Conservation (phyloP, 2,888 invertebrate species). For the Noctua comes region DNA sequence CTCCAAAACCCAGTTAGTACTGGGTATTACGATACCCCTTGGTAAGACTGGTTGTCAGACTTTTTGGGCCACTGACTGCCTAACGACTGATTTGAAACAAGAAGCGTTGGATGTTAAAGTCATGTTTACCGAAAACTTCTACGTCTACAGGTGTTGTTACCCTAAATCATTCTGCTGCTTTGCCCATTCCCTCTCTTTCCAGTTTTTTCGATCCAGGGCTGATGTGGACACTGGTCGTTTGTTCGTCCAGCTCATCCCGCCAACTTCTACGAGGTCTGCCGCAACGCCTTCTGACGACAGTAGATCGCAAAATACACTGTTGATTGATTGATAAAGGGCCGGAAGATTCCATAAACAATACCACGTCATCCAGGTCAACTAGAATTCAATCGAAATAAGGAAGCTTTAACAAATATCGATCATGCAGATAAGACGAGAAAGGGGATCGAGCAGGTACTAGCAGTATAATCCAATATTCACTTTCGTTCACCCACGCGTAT, state of each 20-base stretch:
- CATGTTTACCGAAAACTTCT: background rate
- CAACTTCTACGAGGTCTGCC: background rate
- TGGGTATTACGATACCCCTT: no score
- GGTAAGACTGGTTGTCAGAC: no score
- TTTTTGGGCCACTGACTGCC: no score
- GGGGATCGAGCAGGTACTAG: conserved; percentile 51
- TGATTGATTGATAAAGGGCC: conserved; percentile 6
- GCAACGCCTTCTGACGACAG: background rate
- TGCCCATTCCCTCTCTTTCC: background rate
- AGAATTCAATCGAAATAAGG: conserved; percentile 63
- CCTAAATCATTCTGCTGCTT: background rate
- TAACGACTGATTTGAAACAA: background rate
- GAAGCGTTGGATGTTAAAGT: background rate
- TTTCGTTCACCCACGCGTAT: conserved; percentile 83
- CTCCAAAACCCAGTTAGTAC: no score
- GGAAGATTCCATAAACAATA: conserved; percentile 6
- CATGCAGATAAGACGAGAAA: conserved; percentile 62
- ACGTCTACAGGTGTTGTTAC: background rate
- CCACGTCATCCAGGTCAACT: conserved; percentile 28
- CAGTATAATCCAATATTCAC: conserved; percentile 79
- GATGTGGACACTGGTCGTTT: background rate
- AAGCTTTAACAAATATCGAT: conserved; percentile 65
- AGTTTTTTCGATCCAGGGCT: background rate
- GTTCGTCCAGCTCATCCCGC: background rate
- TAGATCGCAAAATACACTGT: background rate